phyloP scores from a whole-genome alignment of 2,888 invertebrate species.

The Drosophila gaucha region DNA sequence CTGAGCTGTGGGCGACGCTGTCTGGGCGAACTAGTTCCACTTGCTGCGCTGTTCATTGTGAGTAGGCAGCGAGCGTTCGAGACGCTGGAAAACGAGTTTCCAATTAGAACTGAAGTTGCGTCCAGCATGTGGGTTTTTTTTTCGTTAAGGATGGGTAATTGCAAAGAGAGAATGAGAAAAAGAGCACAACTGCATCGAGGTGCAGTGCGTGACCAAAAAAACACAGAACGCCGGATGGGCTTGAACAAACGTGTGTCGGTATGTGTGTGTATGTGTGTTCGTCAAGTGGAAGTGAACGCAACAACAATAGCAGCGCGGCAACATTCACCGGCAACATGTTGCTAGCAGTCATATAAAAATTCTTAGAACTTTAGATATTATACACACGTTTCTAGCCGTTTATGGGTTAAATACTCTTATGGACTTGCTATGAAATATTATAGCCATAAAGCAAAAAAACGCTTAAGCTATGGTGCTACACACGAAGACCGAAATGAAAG shows the following conservation, averaged over 20 bases:
- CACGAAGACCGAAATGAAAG: slow-evolving; percentile 63
- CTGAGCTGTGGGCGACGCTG: slow-evolving; percentile 48
- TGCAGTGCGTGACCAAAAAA: slow-evolving; percentile 39
- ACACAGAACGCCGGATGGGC: slow-evolving; percentile 67
- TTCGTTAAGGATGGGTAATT: slow-evolving; percentile 45
- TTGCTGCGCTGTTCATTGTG: slow-evolving; percentile 28
- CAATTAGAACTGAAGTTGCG: slow-evolving; percentile 63
- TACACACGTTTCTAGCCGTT: slow-evolving; percentile 56
- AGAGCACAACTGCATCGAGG: slow-evolving; percentile 16
- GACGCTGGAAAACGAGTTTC: slow-evolving; percentile 57
- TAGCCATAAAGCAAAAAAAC: slow-evolving; percentile 33
- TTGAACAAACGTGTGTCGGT: slow-evolving; percentile 38
- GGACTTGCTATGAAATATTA: slow-evolving; percentile 37
- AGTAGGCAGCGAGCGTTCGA: slow-evolving; percentile 39
- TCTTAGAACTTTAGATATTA: slow-evolving; percentile 45
- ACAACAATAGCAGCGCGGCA: slow-evolving; percentile 12
- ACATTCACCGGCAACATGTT: slow-evolving; percentile 36
- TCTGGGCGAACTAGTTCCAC: slow-evolving; percentile 57
- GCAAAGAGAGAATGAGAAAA: slow-evolving; percentile 7
- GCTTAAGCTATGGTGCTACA: slow-evolving; percentile 35
- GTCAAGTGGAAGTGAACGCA: slow-evolving; percentile 22
- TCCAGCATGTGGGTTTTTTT: slow-evolving; percentile 66
- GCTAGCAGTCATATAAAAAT: neutral
- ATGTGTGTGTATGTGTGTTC: neutral
- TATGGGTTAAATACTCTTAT: slow-evolving; percentile 51